A percentile compares a stretch with the other conserved stretches of the same genome.
These are phyloP conservation scores for Amyelois transitella DNA, from an alignment of 1,140 invertebrate genomes.

Conservation along the genomic window DNA sequence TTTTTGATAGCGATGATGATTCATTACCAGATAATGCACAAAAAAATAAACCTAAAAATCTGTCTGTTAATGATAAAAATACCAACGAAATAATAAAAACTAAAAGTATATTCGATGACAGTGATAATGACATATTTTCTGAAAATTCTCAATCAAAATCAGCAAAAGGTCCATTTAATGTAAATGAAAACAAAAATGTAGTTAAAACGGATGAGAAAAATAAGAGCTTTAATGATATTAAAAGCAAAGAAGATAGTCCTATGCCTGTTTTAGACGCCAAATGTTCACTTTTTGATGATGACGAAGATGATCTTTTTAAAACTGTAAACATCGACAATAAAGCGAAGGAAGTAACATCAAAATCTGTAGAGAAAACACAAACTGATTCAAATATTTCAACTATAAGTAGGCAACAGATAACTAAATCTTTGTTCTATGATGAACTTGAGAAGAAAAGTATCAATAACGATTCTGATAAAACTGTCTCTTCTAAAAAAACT, in stretches of 20 bases:
- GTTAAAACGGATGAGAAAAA: too few species aligned
- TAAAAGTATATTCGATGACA: constrained; percentile 51
- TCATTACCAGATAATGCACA: constrained; percentile 25
- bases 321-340: neutral
- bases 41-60: constrained; percentile 5
- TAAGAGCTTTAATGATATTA: too few species aligned
- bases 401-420: neutral
- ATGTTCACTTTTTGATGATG: neutral
- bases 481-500: neutral
- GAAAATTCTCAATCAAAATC: neutral
- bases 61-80: constrained; percentile 7
- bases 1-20: constrained; percentile 26
- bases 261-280: neutral
- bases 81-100: constrained; percentile 9
- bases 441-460: neutral
- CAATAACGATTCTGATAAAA: neutral
- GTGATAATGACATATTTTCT: constrained; percentile 31
- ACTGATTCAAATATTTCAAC: neutral
- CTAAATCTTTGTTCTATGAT: neutral
- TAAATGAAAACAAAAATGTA: neutral
- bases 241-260: neutral
- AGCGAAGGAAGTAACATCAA: too few species aligned
- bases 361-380: neutral
- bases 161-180: neutral
- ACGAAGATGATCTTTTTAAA: neutral